Base-by-base conservation (phyloP, 2,888 invertebrate species). In the Stegophylla sp. region DNA sequence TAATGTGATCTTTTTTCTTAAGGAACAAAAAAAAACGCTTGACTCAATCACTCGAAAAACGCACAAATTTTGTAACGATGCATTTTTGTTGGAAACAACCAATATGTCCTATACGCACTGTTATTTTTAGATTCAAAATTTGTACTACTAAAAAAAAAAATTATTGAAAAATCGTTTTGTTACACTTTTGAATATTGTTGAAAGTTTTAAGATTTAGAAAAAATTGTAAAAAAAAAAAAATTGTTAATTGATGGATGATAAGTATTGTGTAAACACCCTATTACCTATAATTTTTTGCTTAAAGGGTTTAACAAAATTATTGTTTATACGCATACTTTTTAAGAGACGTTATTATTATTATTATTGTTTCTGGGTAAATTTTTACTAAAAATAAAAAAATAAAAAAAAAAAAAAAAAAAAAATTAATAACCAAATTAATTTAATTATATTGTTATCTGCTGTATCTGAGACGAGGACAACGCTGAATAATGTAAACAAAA, bases 171-270 rank as follows among this genome's bases (percentile, higher is more conserved):
- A 61, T 59, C 48, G 71, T 79, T 79, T 79, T 79, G 71, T 79
- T 79, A 79, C 79, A 79, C 61, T 79, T 79, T 79, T 79, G 71
- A 79, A 79, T 61, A 71, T 79, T 79, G 79, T 79, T 79, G 79
- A 79, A 71, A 79, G 79, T 71, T 79, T 79, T 79, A 79, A 79
- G 48, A 71, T 79, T 79, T 71, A 79, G 79, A 71, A 69, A 79
- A 79, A 71, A 71, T 79, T 79, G 79, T 79, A 79, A 77, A 77
- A 53, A 59, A 64, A 61, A 67, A 76, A 34, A 34, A 69, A 79
- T 79, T 79, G 79, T 79, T 79, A 79, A 79, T 79, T 79, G 79
- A 79, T 79, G 79, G 79, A 79, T 79, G 79, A 79, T 79, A 79
- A 79, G 79, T 79, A 79, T 71, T 79, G 51, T 79, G 61, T 79